phyloP scores from a whole-genome alignment of 1,140 invertebrate species.

The Heterodera carotae region DNA sequence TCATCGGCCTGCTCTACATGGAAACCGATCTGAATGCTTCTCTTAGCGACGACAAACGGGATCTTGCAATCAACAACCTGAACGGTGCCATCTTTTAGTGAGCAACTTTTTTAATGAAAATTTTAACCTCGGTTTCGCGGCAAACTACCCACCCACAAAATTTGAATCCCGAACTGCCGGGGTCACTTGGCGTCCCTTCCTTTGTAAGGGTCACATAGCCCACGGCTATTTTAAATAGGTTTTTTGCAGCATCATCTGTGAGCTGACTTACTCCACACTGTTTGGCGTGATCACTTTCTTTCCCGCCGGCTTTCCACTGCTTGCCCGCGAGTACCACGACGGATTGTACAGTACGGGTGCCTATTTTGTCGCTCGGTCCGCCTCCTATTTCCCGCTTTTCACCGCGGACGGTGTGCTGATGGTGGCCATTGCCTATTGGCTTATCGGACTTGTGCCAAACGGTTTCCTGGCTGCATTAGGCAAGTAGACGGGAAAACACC shows the following conservation, averaged over 20 bases:
- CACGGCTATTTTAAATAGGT: too few relatives aligned
- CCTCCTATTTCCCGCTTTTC: slow-evolving; percentile 64
- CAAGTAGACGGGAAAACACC: too few relatives aligned
- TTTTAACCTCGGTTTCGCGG: too few relatives aligned
- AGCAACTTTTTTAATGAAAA: slow-evolving; percentile 32
- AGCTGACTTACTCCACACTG: slow-evolving; percentile 61
- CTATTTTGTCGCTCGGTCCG: slow-evolving; percentile 55
- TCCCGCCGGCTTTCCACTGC: slow-evolving; percentile 58
- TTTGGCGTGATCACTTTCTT: slow-evolving; percentile 63
- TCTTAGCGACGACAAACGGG: too few relatives aligned
- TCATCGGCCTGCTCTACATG: slow-evolving; percentile 67
- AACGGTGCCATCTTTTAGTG: slow-evolving; percentile 67
- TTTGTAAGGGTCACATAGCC: too few relatives aligned
- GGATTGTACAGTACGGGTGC: slow-evolving; percentile 55
- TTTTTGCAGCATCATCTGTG: slow-evolving; percentile 33
- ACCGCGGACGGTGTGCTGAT: slow-evolving; percentile 62
- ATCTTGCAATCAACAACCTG: slow-evolving; percentile 65
- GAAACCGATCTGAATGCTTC: slow-evolving; percentile 47
- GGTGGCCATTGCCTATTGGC: slow-evolving; percentile 57
- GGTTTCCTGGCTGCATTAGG: slow-evolving; percentile 38
- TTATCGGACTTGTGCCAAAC: slow-evolving; percentile 57
- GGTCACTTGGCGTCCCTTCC: too few relatives aligned
- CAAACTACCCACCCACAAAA: too few relatives aligned
- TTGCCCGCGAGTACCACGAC: slow-evolving; percentile 64
- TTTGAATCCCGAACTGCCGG: too few relatives aligned